These are phyloP conservation scores for Myxocyprinus asiaticus DNA, from an alignment of 2,113 vertebrate species.

Conservation along the genomic window DNA sequence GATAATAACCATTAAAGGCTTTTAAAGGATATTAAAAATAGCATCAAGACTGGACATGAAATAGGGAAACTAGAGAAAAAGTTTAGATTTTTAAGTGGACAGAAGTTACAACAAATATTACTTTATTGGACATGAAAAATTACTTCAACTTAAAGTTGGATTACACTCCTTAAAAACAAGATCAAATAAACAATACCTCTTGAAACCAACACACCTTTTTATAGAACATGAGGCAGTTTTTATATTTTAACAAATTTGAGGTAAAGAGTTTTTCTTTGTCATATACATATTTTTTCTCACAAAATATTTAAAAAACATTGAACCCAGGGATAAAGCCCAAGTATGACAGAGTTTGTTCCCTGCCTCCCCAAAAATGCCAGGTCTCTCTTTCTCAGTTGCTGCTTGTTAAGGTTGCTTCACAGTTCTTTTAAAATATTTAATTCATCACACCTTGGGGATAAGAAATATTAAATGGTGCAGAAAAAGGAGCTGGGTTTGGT, in stretches of 20 bases:
- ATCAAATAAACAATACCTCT: slow-evolving; percentile 64
- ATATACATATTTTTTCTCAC: slow-evolving; percentile 73
- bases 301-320: slow-evolving; percentile 73
- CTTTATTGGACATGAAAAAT: slow-evolving; percentile 84
- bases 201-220: slow-evolving; percentile 73
- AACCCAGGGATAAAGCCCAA: slow-evolving; percentile 71
- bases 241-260: slow-evolving; percentile 78
- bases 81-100: slow-evolving; percentile 44
- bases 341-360: slow-evolving; percentile 56
- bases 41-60: not conserved
- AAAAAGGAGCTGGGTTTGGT: slow-evolving; percentile 44
- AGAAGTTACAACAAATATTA: slow-evolving; percentile 74
- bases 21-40: no score
- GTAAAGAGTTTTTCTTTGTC: slow-evolving; percentile 79
- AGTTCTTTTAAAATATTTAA: slow-evolving; percentile 70
- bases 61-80: slow-evolving; percentile 23
- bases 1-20: no score
- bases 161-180: slow-evolving; percentile 74
- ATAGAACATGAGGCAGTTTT: slow-evolving; percentile 80
- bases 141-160: slow-evolving; percentile 72
- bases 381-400: slow-evolving; percentile 66
- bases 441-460: slow-evolving; percentile 47
- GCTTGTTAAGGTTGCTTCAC: slow-evolving; percentile 70
- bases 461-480: slow-evolving; percentile 48
- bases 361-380: slow-evolving; percentile 55